These are phyloP conservation scores for Leptodactylus fuscus DNA, from an alignment of 2,113 vertebrate genomes.

Conservation along the genomic window DNA sequence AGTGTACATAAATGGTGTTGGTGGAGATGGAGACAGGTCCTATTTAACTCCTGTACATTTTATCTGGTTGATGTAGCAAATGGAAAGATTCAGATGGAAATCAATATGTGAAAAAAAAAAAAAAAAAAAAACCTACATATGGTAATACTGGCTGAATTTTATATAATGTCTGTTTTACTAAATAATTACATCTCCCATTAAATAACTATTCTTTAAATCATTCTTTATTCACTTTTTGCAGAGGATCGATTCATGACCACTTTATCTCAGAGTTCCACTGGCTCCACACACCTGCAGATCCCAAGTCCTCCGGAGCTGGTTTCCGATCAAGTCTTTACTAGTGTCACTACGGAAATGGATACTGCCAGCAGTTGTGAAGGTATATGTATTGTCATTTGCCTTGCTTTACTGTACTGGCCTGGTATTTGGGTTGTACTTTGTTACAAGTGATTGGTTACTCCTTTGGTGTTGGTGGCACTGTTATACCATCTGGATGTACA, in stretches of 20 bases:
- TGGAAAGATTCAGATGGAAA: too few relatives aligned
- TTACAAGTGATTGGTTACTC: background rate
- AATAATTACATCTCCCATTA: too few relatives aligned
- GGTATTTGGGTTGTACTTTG: too few relatives aligned
- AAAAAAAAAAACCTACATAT: too few relatives aligned
- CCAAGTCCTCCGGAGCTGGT: slow-evolving; percentile 82
- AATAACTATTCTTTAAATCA: background rate
- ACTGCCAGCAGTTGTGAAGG: slow-evolving; percentile 88
- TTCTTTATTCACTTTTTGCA: slow-evolving; percentile 62
- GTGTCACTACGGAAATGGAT: slow-evolving; percentile 81
- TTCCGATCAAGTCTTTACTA: slow-evolving; percentile 75
- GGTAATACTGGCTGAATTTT: too few relatives aligned
- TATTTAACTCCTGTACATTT: too few relatives aligned
- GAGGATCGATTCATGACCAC: slow-evolving; percentile 91
- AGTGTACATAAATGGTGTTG: too few relatives aligned
- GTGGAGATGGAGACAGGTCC: too few relatives aligned
- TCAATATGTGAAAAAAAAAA: too few relatives aligned
- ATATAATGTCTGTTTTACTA: too few relatives aligned
- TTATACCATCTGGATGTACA: too few relatives aligned
- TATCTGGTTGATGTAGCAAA: too few relatives aligned
- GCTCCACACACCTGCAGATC: slow-evolving; percentile 81
- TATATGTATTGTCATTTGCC: slow-evolving; percentile 61
- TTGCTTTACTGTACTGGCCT: background rate
- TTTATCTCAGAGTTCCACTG: slow-evolving; percentile 79
- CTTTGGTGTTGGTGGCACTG: background rate